These are phyloP conservation scores for Drosophila putrida DNA, from an alignment of 2,888 invertebrate species.

Conservation along the genomic window DNA sequence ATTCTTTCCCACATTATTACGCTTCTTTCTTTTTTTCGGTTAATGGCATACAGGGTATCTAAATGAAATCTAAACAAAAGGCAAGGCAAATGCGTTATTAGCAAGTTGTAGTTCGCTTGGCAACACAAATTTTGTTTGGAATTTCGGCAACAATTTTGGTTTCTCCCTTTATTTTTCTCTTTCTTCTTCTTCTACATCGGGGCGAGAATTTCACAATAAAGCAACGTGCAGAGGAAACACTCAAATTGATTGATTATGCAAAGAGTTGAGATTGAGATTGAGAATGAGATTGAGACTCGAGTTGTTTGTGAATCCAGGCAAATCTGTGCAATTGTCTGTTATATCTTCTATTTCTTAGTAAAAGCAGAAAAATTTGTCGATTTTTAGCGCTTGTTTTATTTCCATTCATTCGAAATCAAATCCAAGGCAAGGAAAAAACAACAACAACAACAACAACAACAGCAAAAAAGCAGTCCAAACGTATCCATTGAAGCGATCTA, in stretches of 20 bases:
- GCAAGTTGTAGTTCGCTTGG: conserved; percentile 30
- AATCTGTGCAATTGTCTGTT: conserved; percentile 15
- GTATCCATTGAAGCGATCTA: conserved; percentile 55
- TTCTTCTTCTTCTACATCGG: too few species aligned
- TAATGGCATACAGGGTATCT: conserved; percentile 14
- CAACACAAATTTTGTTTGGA: conserved; percentile 42
- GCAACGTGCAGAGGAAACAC: conserved; percentile 17
- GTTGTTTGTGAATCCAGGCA: not conserved
- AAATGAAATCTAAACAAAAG: conserved; percentile 46
- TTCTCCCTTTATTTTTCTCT: too few species aligned
- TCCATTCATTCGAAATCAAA: conserved; percentile 44
- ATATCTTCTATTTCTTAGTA: not conserved
- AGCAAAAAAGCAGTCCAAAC: conserved; percentile 17
- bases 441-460: too few species aligned
- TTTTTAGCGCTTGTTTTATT: conserved; percentile 24
- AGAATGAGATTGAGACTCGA: conserved; percentile 1
- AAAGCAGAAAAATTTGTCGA: conserved; percentile 8
- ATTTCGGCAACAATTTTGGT: conserved; percentile 2
- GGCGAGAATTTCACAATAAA: conserved; percentile 20
- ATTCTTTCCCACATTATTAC: not conserved
- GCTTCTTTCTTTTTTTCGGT: not conserved
- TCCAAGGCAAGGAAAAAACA: conserved; percentile 33
- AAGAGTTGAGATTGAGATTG: conserved; percentile 16
- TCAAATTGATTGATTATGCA: conserved; percentile 50
- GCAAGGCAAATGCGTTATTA: conserved; percentile 24